Conservation (phyloP, 2,113 vertebrate genomes). For the Bothrops jararaca region DNA sequence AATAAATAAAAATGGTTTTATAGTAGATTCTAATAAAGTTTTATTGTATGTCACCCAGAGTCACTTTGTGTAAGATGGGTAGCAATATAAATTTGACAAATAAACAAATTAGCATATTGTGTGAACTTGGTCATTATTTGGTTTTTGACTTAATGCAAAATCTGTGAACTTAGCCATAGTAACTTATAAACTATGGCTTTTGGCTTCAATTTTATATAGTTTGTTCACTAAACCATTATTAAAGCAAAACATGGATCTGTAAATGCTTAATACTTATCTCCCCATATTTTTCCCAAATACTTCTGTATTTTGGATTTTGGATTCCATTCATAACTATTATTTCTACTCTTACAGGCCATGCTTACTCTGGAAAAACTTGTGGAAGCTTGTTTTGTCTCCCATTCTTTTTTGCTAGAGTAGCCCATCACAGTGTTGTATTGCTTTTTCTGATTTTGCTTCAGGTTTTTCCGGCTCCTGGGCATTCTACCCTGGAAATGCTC, state of each 20-base stretch:
- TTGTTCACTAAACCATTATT: not conserved
- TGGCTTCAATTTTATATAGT: not conserved
- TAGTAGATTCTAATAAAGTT: not conserved
- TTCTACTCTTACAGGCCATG: not conserved
- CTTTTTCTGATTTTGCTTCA: slow-evolving; percentile 33
- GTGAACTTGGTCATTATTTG: not conserved
- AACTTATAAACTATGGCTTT: not conserved
- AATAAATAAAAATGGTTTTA: not conserved
- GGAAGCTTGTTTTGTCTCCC: not conserved
- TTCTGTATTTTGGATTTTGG: not conserved
- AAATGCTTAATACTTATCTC: not conserved
- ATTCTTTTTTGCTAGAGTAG: not conserved
- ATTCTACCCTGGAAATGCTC: slow-evolving; percentile 66
- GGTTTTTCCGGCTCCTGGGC: slow-evolving; percentile 57
- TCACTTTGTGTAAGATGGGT: not conserved
- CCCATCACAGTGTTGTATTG: not conserved
- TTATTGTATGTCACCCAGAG: not conserved
- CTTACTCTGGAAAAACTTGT: not conserved
- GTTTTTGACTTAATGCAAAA: not conserved
- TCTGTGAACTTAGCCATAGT: not conserved
- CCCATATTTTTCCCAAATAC: not conserved
- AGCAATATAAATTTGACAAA: not conserved
- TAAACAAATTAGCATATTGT: not conserved
- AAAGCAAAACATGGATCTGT: not conserved
- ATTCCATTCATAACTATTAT: not conserved